Evolutionary conservation across 2,888 invertebrate genomes (phyloP).

Genomic region (Cephus runcator): DNA sequence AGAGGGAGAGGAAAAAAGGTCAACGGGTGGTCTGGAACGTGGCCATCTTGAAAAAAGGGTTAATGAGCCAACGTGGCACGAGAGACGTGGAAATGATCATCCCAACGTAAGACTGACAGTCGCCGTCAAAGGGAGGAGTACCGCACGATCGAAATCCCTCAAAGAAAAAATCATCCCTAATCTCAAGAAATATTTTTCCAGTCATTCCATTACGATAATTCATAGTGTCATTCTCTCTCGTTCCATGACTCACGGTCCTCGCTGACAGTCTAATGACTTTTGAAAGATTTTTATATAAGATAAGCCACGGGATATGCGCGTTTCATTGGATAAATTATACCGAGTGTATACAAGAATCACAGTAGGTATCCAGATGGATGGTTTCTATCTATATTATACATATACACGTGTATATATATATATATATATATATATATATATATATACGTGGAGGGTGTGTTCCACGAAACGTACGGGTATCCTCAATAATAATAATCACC

Average conservation of each 20-base stretch:
- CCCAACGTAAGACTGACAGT: background rate
- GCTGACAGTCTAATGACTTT: background rate
- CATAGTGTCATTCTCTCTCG: background rate
- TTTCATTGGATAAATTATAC: background rate
- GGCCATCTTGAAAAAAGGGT: constrained; percentile 42
- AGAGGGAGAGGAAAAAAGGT: background rate
- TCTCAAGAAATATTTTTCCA: background rate
- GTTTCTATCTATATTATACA: background rate
- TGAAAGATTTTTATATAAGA: background rate
- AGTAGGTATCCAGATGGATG: background rate
- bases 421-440: too few relatives aligned
- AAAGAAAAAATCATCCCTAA: background rate
- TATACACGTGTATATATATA: background rate
- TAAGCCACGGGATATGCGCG: background rate
- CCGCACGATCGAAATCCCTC: background rate
- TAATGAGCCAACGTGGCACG: constrained; percentile 44
- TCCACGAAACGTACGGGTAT: background rate
- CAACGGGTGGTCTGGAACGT: constrained; percentile 10
- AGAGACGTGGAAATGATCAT: background rate
- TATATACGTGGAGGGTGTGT: background rate
- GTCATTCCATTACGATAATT: background rate
- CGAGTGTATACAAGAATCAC: background rate
- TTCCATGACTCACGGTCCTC: background rate
- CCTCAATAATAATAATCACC: background rate
- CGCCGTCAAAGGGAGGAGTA: background rate